Base-by-base conservation (phyloP, 64 coral and sea anemone genomes). In the Pocillopora damicornis region DNA sequence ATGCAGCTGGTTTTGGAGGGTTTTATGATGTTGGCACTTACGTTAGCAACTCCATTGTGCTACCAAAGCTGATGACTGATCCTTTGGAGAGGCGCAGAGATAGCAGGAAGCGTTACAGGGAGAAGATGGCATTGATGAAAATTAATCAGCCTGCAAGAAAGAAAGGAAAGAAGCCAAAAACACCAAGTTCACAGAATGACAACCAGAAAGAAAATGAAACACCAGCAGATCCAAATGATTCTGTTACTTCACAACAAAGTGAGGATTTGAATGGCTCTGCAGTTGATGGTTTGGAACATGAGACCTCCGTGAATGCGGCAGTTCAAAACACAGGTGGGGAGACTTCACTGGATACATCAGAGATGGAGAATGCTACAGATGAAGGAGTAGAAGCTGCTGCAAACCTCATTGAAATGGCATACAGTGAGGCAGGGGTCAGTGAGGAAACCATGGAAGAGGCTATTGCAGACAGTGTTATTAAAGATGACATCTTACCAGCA, bases 1-100 rank as follows among this genome's bases (percentile, higher is more conserved):
- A 76, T 79, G 75, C 83, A 72, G 75, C 90, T 57, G 83, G 84
- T 23, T 92, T 78, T 87, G 90, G 90, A 57, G 86, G 82, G 62
- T 92, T 79, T 76, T 80, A 87, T 51, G 64, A 84, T 75, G 90
- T 92, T 57, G 81, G 81, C 14, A 85, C 81, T 1, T 85, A 85
- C 13, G 81, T 85, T 26, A 73, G 64, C 65, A 85, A 23, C 18
- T 71, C 81, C 64, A 51, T 85, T 58, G 63, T 85, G 18, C 81
- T 85, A 42, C 81, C 81, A 59, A 85, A 85, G 42, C 65, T 85
- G 42, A 85, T 85, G 81, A 85, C 81, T 57, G 81, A 85, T 85
- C 81, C 81, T 11, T 9, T 85, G 42, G 81, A 9, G n/a, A 85
- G 81, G 11, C 63, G 81, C 36, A 85, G 81, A 15, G 81, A 85